Evolutionary conservation across 1,140 invertebrate species (phyloP).

Genomic region (Drosophila hydei): DNA sequence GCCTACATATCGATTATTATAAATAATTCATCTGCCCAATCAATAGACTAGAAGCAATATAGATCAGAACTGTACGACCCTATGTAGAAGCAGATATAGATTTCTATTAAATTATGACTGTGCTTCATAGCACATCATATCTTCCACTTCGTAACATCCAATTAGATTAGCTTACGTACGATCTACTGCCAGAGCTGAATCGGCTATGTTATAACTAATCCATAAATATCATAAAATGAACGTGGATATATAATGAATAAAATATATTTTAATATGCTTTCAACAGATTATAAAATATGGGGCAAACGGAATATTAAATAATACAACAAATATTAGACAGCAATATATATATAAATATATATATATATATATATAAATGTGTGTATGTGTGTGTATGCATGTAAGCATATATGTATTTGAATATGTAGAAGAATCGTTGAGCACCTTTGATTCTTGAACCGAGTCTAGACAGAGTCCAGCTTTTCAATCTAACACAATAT

Average conservation of each 20-base stretch:
- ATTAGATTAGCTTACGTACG: too few species aligned
- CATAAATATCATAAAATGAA: neutral
- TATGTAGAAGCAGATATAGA: too few species aligned
- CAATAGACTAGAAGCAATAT: neutral
- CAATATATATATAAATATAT: neutral
- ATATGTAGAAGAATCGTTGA: neutral
- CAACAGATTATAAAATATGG: neutral
- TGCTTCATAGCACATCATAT: neutral
- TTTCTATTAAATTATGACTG: too few species aligned
- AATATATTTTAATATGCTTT: neutral
- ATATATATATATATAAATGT: neutral
- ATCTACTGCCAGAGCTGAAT: too few species aligned
- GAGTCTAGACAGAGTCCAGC: neutral
- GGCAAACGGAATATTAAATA: neutral
- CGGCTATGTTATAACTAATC: too few species aligned
- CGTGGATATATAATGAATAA: conserved; percentile 1
- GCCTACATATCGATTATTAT: conserved; percentile 4
- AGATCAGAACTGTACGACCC: neutral
- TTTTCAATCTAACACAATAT: too few species aligned
- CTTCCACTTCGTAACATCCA: too few species aligned
- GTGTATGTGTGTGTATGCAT: too few species aligned
- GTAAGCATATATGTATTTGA: neutral
- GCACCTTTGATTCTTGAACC: conserved; percentile 3
- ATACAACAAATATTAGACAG: neutral
- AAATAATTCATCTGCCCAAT: neutral